Base-by-base conservation (phyloP, 2,797 vertebrate species). In the Parauchenoglanis ngamensis region DNA sequence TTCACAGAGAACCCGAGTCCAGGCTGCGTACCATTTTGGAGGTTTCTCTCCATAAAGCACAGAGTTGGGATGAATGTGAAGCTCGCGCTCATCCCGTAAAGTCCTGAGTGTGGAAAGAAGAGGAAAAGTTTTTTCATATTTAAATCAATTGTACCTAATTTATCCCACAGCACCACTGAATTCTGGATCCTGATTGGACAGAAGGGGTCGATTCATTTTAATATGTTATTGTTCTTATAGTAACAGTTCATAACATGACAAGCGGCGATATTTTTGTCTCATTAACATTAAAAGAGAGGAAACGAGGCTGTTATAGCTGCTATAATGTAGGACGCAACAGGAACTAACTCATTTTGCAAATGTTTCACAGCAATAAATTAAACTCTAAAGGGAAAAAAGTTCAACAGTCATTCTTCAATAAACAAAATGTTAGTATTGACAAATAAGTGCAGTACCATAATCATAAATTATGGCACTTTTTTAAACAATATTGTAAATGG, bases 31-130 rank as follows among this genome's bases (percentile, higher is more conserved):
- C 98, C 98, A 99, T 93, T 98, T 98, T 49, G 98, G 97, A 17
- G 98, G 97, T 90, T 98, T 99, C 94, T 99, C 98, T 15, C 96
- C 97, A 21, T 96, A 99, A 65, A 99, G 92, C 87, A 99, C 98
- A 0, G 98, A 99, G n/a, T 96, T 97, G 1, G 98, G 98, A 89
- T 99, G 98, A 91, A 99, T 99, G 80, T 98, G 96, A 49, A 99
- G 96, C 84, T 99, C 98, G 0, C 98, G 96, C 82, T 99, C 98
- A 2, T 99, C 98, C 83, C 97, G 96, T 92, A 99, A 96, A 49
- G 98, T 99, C 96, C 98, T 99, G 90, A 28, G 35, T 17, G 17
- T 21, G 35, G 1, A 83, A 21, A 54, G n/a, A 21, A 52, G 15
- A 28, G n/a, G 15, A 40, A 19, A 54, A 65, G 1, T 35, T 35